phyloP scores from a whole-genome alignment of 2,888 invertebrate species.

The Petrolisthes manimaculis region DNA sequence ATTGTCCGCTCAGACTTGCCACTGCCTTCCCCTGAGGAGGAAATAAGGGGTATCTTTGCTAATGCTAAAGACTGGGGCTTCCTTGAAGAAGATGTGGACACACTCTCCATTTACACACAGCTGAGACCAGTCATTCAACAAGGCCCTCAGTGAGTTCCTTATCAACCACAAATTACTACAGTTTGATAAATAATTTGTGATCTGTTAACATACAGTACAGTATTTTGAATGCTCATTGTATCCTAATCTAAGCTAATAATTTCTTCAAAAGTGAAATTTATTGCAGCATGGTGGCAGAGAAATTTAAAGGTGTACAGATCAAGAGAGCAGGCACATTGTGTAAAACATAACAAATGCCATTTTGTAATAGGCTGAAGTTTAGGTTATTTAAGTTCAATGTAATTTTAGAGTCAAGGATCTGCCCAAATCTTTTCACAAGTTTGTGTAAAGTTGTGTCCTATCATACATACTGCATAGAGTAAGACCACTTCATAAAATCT shows the following conservation, averaged over 20 bases:
- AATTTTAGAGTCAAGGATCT: neutral
- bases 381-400: neutral
- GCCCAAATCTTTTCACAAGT: neutral
- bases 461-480: no score
- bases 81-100: conserved; percentile 40
- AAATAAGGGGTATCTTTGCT: conserved; percentile 50
- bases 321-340: no score
- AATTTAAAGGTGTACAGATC: no score
- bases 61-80: conserved; percentile 61
- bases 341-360: no score
- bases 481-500: no score
- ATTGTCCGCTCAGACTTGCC: conserved; percentile 59
- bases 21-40: conserved; percentile 57
- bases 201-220: neutral
- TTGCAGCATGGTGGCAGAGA: neutral
- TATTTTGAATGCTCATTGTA: neutral
- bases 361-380: no score
- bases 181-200: neutral
- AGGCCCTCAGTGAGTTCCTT: conserved; percentile 62
- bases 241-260: neutral
- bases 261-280: neutral
- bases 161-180: neutral
- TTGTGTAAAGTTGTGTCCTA: neutral
- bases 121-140: conserved; percentile 60
- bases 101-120: conserved; percentile 62